These are phyloP conservation scores for Xenopus tropicalis DNA, from an alignment of 2,113 vertebrate genomes.

Conservation along the genomic window DNA sequence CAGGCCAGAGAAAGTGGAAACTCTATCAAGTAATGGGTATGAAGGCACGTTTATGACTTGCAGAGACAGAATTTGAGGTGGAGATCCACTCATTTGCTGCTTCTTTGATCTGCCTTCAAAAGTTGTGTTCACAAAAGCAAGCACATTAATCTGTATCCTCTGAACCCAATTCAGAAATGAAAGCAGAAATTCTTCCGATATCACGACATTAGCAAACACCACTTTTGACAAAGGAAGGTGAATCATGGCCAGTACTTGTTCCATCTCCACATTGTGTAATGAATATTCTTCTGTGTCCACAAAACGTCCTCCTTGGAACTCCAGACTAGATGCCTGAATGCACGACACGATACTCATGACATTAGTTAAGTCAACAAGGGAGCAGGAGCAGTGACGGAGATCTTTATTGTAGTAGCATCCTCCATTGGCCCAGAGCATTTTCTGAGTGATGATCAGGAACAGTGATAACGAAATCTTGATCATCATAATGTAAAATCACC, in stretches of 20 bases:
- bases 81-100: accelerated
- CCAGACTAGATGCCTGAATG: slow-evolving; percentile 46
- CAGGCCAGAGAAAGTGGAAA: slow-evolving; percentile 45
- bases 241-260: not conserved
- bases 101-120: slow-evolving; percentile 37
- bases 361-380: slow-evolving; percentile 45
- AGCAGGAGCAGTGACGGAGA: slow-evolving; percentile 57
- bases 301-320: slow-evolving; percentile 55
- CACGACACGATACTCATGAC: slow-evolving; percentile 47
- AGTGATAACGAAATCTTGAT: slow-evolving; percentile 8
- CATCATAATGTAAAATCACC: not conserved
- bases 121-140: slow-evolving; percentile 56
- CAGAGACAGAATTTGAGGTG: slow-evolving; percentile 50
- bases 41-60: slow-evolving; percentile 53
- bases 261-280: not conserved
- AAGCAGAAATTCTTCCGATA: slow-evolving; percentile 56
- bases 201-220: slow-evolving; percentile 42
- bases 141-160: slow-evolving; percentile 51
- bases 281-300: slow-evolving; percentile 42
- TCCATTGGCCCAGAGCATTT: slow-evolving; percentile 33
- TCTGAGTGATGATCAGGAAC: slow-evolving; percentile 46
- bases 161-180: slow-evolving; percentile 50
- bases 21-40: accelerated
- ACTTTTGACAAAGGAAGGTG: slow-evolving; percentile 48
- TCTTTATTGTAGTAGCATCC: slow-evolving; percentile 47